Evolutionary conservation across 2,113 vertebrate species (phyloP).

Genomic region (Xiphophorus hellerii): DNA sequence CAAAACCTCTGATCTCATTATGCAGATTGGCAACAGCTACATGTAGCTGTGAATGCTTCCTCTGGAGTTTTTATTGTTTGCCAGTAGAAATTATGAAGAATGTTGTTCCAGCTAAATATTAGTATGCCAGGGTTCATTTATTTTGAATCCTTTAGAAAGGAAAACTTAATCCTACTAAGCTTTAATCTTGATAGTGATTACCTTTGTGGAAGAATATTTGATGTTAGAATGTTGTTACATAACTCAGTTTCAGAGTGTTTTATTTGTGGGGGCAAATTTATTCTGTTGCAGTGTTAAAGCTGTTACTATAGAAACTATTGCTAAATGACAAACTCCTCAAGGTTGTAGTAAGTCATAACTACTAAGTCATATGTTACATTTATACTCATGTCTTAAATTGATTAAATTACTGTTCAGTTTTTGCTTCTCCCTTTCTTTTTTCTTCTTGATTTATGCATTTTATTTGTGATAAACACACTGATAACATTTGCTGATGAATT

Average conservation of each 20-base stretch:
- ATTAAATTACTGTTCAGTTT: too few species aligned
- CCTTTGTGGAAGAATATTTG: not conserved
- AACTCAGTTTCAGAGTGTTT: slow-evolving; percentile 7
- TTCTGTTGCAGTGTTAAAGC: slow-evolving; percentile 25
- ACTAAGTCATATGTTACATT: too few species aligned
- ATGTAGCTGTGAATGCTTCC: too few species aligned
- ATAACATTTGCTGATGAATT: not conserved
- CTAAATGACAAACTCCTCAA: slow-evolving; percentile 10
- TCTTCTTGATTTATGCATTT: too few species aligned
- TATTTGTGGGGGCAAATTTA: slow-evolving; percentile 3
- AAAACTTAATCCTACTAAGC: not conserved
- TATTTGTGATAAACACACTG: too few species aligned
- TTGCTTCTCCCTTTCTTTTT: too few species aligned
- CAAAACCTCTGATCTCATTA: too few species aligned
- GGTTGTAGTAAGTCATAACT: not conserved
- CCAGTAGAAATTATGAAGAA: not conserved
- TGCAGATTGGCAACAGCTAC: too few species aligned
- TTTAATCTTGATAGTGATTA: not conserved
- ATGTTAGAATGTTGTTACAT: not conserved
- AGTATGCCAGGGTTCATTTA: not conserved
- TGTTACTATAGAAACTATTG: slow-evolving; percentile 24
- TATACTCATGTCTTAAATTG: too few species aligned
- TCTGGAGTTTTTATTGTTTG: too few species aligned
- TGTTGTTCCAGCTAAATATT: not conserved
- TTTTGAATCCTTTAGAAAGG: not conserved